Evolutionary conservation across 2,113 vertebrate genomes (phyloP).

Genomic region (Monarcha castaneiventris): DNA sequence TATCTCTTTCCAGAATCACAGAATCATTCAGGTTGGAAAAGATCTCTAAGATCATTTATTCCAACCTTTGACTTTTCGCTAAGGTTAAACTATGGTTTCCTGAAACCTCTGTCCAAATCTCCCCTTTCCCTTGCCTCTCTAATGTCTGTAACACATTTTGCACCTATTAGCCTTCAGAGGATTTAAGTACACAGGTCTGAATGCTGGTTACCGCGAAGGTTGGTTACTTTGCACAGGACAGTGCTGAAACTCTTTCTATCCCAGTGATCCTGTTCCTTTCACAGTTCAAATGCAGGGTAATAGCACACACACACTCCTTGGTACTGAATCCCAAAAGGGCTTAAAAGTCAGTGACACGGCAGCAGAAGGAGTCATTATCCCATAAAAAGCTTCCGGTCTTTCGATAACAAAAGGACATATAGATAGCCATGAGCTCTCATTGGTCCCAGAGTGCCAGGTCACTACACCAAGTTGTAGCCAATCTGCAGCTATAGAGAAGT

Average conservation of each 20-base stretch:
- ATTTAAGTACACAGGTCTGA: not conserved
- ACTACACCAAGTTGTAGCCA: not conserved
- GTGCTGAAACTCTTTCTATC: not conserved
- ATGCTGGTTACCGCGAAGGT: not conserved
- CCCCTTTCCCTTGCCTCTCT: not conserved
- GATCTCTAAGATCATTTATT: not conserved
- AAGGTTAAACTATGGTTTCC: not conserved
- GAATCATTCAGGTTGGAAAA: not conserved
- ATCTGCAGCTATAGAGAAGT: conserved; percentile 16
- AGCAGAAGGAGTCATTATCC: not conserved
- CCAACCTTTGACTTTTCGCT: not conserved
- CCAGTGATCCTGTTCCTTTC: not conserved
- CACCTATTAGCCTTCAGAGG: not conserved
- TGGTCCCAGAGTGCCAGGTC: not conserved
- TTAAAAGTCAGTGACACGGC: not conserved
- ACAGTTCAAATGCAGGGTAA: not conserved
- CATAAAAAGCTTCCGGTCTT: not conserved
- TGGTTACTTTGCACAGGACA: not conserved
- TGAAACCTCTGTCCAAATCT: not conserved
- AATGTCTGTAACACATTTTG: not conserved
- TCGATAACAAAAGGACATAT: not conserved
- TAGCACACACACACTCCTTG: not conserved
- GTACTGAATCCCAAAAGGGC: not conserved
- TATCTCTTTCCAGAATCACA: not conserved
- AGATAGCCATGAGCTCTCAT: not conserved